Evolutionary conservation across 2,797 vertebrate species (phyloP), one percentile per base, ranked within the genome.

Genomic region (Phataginus tricuspis): DNA sequence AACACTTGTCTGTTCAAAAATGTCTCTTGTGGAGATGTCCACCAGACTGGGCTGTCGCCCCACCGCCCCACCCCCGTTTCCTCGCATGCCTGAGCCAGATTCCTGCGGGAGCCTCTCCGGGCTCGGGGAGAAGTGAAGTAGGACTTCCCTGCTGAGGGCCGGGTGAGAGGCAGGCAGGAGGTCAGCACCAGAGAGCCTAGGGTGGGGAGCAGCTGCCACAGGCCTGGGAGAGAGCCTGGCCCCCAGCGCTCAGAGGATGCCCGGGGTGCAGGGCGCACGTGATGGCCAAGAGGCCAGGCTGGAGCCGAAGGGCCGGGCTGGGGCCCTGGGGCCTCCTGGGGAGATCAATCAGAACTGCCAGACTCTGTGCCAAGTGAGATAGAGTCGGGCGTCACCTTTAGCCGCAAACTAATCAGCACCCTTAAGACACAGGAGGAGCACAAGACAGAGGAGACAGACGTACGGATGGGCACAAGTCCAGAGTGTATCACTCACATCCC

Each of bases 31-130:
- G 55, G 39, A 75, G 63, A 15, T 63, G 55, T 45, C 12, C 8
- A 18, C 37, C 34, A 8, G 66, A 21, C 80, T 15, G 91, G 37
- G 42, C 49, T 15, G 23, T 31, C 2, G 2, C 5, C 25, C 55
- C 71, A 23, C 53, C 9, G 1, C 12, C 12, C 4, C 61, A 25
- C 0, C 25, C 23, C 4, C 8, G 18, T 39, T 51, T n/a, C 7
- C 16, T 45, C 72, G 61, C 25, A 4, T 75, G 68, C 68, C 72
- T 10, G 29, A 91, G 53, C 31, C 21, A 11, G 42, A 29, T 61
- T 90, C 66, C 79, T 45, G 51, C 45, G n/a, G 71, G 66, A 79
- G n/a, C n/a, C n/a, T n/a, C n/a, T 77, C 31, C 61, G 53, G 61
- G 27, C 29, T 71, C 77, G 68, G n/a, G 61, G 23, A 39, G n/a